Evolutionary conservation across 2,888 invertebrate species (phyloP).

Genomic region (Polydrusus tereticollis): DNA sequence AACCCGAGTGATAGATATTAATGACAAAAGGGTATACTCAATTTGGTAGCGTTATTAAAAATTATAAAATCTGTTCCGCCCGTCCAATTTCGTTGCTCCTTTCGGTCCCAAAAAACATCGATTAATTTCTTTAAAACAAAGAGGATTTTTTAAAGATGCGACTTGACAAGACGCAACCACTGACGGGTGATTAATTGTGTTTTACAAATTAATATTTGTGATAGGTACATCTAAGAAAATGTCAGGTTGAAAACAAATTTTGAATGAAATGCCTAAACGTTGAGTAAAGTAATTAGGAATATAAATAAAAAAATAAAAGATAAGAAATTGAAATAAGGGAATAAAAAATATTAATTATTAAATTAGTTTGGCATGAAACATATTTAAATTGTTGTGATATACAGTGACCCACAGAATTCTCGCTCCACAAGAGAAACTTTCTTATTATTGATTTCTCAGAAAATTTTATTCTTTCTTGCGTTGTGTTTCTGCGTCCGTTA

Average conservation of each 20-base stretch:
- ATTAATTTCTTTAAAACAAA: slow-evolving; percentile 51
- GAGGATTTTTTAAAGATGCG: slow-evolving; percentile 44
- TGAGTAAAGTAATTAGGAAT: neutral
- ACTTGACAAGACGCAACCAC: slow-evolving; percentile 40
- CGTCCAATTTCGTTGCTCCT: slow-evolving; percentile 42
- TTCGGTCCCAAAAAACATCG: slow-evolving; percentile 44
- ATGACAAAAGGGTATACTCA: slow-evolving; percentile 44
- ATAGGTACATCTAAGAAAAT: neutral
- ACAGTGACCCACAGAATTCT: too few species aligned
- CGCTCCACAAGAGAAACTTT: too few species aligned
- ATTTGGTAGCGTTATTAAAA: slow-evolving; percentile 47
- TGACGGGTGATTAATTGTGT: slow-evolving; percentile 40
- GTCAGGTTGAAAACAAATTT: neutral
- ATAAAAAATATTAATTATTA: too few species aligned
- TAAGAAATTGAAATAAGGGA: too few species aligned
- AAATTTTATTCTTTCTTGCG: too few species aligned
- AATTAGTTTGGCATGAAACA: too few species aligned
- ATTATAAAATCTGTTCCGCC: slow-evolving; percentile 49
- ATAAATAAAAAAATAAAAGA: neutral
- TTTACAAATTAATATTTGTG: slow-evolving; percentile 16
- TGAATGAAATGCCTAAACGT: neutral
- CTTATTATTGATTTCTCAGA: too few species aligned
- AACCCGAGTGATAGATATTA: slow-evolving; percentile 45
- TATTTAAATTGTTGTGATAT: too few species aligned
- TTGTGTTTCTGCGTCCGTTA: too few species aligned